Conservation (phyloP, 2,888 invertebrate genomes). For the Cyaniris semiargus region DNA sequence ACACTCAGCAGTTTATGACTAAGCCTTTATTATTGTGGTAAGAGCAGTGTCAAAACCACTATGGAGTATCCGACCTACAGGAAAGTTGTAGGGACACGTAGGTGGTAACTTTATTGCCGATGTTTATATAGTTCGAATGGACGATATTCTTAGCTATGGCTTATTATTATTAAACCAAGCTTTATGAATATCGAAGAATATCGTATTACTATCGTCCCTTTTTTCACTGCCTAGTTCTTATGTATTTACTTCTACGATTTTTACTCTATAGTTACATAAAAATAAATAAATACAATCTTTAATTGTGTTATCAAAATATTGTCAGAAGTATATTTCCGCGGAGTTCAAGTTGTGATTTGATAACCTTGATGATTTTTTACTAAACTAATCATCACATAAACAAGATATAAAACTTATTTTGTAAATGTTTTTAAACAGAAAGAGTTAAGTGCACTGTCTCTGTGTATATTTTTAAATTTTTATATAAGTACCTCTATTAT, state of each 20-base stretch:
- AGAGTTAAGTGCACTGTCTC: background rate
- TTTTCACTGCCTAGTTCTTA: background rate
- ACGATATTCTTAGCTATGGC: background rate
- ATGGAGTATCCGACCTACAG: background rate
- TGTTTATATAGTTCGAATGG: background rate
- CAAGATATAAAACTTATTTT: background rate
- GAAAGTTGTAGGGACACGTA: background rate
- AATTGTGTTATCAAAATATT: background rate
- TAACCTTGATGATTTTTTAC: slow-evolving; percentile 1
- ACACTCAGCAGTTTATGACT: background rate
- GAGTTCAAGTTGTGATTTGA: background rate
- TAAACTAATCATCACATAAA: background rate
- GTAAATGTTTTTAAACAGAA: background rate
- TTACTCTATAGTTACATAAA: background rate
- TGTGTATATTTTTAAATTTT: no score
- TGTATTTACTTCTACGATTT: background rate
- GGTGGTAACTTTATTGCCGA: background rate
- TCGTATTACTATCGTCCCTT: no score
- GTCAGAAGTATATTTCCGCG: background rate
- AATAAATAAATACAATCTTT: slow-evolving; percentile 3
- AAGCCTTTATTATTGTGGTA: background rate
- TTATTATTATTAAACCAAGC: no score
- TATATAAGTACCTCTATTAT: no score
- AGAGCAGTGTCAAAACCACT: background rate
- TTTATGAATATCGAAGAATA: no score